Conservation (phyloP, 1,140 invertebrate species). For the Drosophila teissieri region DNA sequence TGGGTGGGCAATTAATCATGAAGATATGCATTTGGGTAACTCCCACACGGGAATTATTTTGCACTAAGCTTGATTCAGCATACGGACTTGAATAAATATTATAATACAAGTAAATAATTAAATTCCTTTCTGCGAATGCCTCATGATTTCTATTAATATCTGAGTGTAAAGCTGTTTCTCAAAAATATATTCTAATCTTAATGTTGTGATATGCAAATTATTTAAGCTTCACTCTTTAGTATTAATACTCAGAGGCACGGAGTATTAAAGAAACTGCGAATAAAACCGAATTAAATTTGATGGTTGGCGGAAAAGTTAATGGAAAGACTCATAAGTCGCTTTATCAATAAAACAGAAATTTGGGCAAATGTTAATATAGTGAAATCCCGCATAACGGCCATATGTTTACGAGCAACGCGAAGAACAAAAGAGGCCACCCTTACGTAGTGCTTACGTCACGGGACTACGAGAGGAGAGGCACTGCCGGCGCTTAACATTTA, state of each 20-base stretch:
- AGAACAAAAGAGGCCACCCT: constrained; percentile 12
- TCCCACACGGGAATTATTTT: constrained; percentile 1
- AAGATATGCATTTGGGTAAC: background rate
- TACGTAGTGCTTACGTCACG: constrained; percentile 44
- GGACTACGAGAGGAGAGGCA: constrained; percentile 27
- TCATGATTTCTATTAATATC: too few species aligned
- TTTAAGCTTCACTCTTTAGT: too few species aligned
- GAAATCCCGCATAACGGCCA: constrained; percentile 24
- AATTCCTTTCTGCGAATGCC: background rate
- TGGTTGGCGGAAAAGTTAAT: background rate
- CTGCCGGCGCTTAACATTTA: constrained; percentile 27
- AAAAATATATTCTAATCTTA: too few species aligned
- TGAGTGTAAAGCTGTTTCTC: too few species aligned
- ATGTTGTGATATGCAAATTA: too few species aligned
- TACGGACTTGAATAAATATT: too few species aligned
- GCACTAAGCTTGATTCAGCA: background rate
- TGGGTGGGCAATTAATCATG: constrained; percentile 11
- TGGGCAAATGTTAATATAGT: constrained; percentile 8
- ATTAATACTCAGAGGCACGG: too few species aligned
- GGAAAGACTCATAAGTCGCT: constrained; percentile 5
- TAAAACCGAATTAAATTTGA: background rate
- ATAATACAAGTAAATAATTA: background rate
- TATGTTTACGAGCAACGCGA: constrained; percentile 13
- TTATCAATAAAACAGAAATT: constrained; percentile 9
- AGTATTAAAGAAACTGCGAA: background rate